Conservation (phyloP, 2,797 vertebrate genomes). For the Urosaurus nigricauda region DNA sequence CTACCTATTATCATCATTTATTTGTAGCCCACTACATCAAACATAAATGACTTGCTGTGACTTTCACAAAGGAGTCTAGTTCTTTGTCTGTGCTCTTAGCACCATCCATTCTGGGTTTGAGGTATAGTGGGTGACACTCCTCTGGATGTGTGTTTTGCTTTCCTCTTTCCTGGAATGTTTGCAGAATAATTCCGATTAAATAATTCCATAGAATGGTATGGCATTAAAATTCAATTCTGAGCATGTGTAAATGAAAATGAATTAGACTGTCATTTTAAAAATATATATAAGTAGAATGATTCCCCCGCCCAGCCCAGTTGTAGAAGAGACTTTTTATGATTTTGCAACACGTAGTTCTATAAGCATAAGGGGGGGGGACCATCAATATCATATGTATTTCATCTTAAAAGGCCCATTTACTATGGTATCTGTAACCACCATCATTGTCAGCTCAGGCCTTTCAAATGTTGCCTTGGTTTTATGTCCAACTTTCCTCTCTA, state of each 20-base stretch:
- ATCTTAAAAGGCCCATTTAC: neutral
- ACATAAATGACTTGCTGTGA: neutral
- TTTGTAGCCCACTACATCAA: neutral
- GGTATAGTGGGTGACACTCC: neutral
- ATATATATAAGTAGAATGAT: too few relatives aligned
- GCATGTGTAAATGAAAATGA: slow-evolving; percentile 11
- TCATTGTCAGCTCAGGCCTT: neutral
- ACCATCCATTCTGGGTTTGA: neutral
- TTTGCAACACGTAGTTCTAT: neutral
- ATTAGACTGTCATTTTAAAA: neutral
- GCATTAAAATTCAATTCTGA: neutral
- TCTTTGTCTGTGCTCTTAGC: neutral
- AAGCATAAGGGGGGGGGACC: neutral
- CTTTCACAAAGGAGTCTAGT: neutral
- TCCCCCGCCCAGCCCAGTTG: neutral
- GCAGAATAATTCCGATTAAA: neutral
- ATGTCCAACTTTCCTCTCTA: neutral
- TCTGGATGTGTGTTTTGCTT: neutral
- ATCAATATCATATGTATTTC: neutral
- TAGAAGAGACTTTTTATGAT: neutral
- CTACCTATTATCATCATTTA: neutral
- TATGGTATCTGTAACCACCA: neutral
- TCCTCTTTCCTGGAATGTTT: neutral
- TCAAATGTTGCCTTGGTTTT: neutral
- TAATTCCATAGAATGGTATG: neutral